phyloP scores from a whole-genome alignment of 2,113 vertebrate species.

The Tyrannus savana region DNA sequence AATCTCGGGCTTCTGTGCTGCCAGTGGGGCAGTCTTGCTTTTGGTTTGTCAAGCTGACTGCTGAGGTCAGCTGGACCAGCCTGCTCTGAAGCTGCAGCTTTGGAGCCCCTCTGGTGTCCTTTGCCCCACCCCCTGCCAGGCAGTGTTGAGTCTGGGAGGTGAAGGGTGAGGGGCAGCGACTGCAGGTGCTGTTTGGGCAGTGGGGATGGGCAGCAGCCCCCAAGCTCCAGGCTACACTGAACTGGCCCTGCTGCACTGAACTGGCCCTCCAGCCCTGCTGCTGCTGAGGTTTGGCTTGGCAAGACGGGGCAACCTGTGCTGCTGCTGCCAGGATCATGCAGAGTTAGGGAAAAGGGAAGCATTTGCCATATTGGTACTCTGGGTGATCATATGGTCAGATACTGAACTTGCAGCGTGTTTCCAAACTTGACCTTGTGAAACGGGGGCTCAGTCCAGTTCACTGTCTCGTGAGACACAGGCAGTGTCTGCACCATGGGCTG shows the following conservation, averaged over 20 bases:
- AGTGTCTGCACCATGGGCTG: background rate
- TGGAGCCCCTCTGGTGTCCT: rapidly evolving
- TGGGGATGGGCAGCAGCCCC: background rate
- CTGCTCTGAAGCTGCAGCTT: background rate
- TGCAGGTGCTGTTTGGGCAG: background rate
- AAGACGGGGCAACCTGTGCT: background rate
- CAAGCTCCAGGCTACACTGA: too few relatives aligned
- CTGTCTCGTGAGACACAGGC: background rate
- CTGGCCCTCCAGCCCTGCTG: background rate
- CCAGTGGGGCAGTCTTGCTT: background rate
- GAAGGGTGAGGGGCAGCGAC: background rate
- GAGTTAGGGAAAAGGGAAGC: background rate
- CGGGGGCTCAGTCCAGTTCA: background rate
- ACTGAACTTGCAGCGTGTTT: background rate
- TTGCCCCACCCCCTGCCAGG: background rate
- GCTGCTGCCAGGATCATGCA: background rate
- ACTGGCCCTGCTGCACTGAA: background rate
- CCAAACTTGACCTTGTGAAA: background rate
- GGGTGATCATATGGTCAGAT: background rate
- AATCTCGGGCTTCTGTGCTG: background rate
- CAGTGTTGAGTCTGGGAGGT: background rate
- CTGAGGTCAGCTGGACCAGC: background rate
- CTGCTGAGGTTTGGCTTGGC: background rate
- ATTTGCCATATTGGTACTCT: background rate
- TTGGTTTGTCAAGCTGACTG: background rate